Conservation (phyloP, 2,113 vertebrate genomes). For the Ia io region DNA sequence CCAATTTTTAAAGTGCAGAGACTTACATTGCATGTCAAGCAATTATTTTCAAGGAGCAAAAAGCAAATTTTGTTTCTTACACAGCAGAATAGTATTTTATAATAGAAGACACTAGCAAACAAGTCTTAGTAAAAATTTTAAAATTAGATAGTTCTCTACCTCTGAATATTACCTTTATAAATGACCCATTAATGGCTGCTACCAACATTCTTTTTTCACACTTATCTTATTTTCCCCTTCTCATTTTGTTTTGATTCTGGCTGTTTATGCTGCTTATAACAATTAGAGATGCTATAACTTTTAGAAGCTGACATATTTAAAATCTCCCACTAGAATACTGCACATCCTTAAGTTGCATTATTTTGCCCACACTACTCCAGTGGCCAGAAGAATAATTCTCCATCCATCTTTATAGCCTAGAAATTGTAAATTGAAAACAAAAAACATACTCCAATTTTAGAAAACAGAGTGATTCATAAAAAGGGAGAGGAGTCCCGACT, state of each 20-base stretch:
- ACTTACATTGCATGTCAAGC: slow-evolving; percentile 27
- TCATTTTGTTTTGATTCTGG: not conserved
- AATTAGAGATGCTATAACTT: not conserved
- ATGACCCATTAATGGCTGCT: not conserved
- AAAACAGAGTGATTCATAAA: not conserved
- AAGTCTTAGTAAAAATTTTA: not conserved
- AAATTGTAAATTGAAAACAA: not conserved
- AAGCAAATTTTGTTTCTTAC: slow-evolving; percentile 44
- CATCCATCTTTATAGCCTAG: not conserved
- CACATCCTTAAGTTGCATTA: not conserved
- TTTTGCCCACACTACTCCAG: not conserved
- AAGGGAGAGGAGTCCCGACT: not conserved
- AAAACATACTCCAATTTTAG: not conserved
- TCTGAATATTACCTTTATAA: slow-evolving; percentile 1
- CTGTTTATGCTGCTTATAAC: not conserved
- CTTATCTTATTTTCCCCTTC: not conserved
- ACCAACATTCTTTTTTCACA: not conserved
- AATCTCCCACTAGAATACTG: not conserved
- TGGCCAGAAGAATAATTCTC: not conserved
- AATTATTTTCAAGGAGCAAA: slow-evolving; percentile 28
- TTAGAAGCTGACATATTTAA: not conserved
- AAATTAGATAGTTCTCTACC: not conserved
- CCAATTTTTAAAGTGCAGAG: slow-evolving; percentile 28
- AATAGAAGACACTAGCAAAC: not conserved
- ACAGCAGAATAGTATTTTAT: slow-evolving; percentile 21